Conservation (phyloP, 2,888 invertebrate genomes). For the Eristalis arbustorum region DNA sequence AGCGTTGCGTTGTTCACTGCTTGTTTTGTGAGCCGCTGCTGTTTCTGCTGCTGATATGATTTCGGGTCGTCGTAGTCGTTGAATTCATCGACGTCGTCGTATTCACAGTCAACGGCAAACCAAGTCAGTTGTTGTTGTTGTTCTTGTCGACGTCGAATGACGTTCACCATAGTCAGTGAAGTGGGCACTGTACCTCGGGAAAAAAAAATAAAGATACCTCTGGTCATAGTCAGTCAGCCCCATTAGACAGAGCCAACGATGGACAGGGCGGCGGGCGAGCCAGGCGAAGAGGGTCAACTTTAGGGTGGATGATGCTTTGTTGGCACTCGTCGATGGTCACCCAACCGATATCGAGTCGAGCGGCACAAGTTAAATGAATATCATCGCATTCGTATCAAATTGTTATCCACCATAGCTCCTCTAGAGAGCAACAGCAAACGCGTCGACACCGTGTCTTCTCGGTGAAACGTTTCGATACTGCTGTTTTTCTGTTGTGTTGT, state of each 20-base stretch:
- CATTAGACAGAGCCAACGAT: slow-evolving; percentile 49
- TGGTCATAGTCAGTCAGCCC: slow-evolving; percentile 49
- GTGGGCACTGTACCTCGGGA: slow-evolving; percentile 65
- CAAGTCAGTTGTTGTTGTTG: background rate
- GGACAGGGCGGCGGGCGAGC: background rate
- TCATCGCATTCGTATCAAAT: slow-evolving; percentile 29
- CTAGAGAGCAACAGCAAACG: background rate
- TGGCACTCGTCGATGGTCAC: slow-evolving; percentile 43
- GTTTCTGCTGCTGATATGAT: slow-evolving; percentile 60
- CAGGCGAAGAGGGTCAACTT: background rate
- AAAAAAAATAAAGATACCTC: slow-evolving; percentile 41
- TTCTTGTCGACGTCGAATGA: slow-evolving; percentile 44
- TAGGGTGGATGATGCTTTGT: slow-evolving; percentile 41
- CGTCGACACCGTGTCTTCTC: slow-evolving; percentile 61
- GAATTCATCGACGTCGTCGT: slow-evolving; percentile 24
- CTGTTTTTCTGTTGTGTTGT: slow-evolving; percentile 7
- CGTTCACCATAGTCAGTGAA: slow-evolving; percentile 60
- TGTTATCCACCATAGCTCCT: slow-evolving; percentile 14
- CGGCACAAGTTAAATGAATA: slow-evolving; percentile 54
- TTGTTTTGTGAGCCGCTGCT: slow-evolving; percentile 35
- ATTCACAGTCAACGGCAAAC: background rate
- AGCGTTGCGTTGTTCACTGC: slow-evolving; percentile 30
- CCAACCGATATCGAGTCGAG: slow-evolving; percentile 30
- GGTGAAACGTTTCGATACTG: slow-evolving; percentile 43
- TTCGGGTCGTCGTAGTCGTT: slow-evolving; percentile 56